phyloP scores from a whole-genome alignment of 2,888 invertebrate genomes.

The Camptogramma bilineatum region DNA sequence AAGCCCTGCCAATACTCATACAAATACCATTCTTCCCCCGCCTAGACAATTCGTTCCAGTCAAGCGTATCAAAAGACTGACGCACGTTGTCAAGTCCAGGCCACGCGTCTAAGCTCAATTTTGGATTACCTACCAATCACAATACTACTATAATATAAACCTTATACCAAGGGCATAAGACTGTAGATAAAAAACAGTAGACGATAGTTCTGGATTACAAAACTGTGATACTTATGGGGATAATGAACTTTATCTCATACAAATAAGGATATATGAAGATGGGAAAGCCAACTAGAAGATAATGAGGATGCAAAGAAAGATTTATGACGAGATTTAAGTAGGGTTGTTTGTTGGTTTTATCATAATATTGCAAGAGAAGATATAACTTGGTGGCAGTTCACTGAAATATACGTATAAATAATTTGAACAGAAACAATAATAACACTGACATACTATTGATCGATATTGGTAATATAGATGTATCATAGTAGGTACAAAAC shows the following conservation, averaged over 20 bases:
- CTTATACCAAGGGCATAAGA: slow-evolving; percentile 36
- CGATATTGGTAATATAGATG: no score
- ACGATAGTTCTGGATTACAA: slow-evolving; percentile 24
- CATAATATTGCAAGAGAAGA: slow-evolving; percentile 23
- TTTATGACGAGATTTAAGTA: slow-evolving; percentile 59
- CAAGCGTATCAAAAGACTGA: slow-evolving; percentile 76
- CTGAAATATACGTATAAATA: not conserved
- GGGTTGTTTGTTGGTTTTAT: slow-evolving; percentile 37
- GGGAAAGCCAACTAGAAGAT: slow-evolving; percentile 53
- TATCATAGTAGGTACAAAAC: no score
- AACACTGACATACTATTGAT: not conserved
- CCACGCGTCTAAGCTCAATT: slow-evolving; percentile 69
- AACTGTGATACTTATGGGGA: slow-evolving; percentile 28
- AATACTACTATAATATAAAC: slow-evolving; percentile 29
- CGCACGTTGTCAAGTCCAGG: slow-evolving; percentile 70
- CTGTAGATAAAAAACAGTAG: slow-evolving; percentile 20
- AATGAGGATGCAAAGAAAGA: slow-evolving; percentile 65
- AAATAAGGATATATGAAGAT: slow-evolving; percentile 39
- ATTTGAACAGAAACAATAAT: not conserved
- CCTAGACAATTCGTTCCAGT: slow-evolving; percentile 80
- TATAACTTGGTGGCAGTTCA: not conserved
- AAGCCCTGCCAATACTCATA: slow-evolving; percentile 47
- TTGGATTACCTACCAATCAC: slow-evolving; percentile 58
- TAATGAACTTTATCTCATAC: slow-evolving; percentile 35
- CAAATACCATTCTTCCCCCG: slow-evolving; percentile 60